A percentile compares a stretch with the other conserved stretches of the same genome.
Conservation (phyloP, 1,140 invertebrate species). For the Palaemon carinicauda region DNA sequence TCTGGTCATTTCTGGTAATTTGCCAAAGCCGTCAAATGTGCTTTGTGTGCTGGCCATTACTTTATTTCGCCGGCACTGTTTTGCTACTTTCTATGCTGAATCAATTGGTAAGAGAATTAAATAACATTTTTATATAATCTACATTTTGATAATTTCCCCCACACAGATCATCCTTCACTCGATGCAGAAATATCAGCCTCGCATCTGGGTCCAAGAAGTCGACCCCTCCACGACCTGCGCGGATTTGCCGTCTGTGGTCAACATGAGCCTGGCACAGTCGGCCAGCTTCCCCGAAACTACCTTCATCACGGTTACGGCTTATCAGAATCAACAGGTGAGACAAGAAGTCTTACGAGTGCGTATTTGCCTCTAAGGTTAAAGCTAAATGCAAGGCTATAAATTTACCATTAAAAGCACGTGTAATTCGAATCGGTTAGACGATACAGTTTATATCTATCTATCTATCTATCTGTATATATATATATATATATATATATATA, state of each 20-base stretch:
- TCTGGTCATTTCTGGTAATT: no score
- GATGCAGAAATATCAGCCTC: constrained; percentile 77
- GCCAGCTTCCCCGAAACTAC: constrained; percentile 68
- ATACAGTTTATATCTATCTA: no score
- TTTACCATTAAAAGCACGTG: background rate
- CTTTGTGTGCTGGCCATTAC: no score
- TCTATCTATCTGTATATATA: background rate
- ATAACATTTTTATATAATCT: no score
- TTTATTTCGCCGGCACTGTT: no score
- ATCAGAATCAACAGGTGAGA: constrained; percentile 71
- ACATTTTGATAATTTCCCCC: background rate
- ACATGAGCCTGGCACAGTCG: background rate
- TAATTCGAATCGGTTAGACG: no score
- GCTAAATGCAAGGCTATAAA: background rate
- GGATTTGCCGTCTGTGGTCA: background rate
- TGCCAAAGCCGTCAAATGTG: no score
- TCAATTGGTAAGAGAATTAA: no score
- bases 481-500: background rate
- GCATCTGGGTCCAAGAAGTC: constrained; percentile 64
- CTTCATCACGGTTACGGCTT: constrained; percentile 73
- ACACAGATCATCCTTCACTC: constrained; percentile 75
- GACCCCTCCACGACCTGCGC: background rate
- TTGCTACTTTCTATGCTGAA: no score
- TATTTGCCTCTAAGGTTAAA: background rate
- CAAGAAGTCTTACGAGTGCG: background rate